Base-by-base conservation (phyloP, 2,113 vertebrate genomes). In the Hydrochoerus hydrochaeris region DNA sequence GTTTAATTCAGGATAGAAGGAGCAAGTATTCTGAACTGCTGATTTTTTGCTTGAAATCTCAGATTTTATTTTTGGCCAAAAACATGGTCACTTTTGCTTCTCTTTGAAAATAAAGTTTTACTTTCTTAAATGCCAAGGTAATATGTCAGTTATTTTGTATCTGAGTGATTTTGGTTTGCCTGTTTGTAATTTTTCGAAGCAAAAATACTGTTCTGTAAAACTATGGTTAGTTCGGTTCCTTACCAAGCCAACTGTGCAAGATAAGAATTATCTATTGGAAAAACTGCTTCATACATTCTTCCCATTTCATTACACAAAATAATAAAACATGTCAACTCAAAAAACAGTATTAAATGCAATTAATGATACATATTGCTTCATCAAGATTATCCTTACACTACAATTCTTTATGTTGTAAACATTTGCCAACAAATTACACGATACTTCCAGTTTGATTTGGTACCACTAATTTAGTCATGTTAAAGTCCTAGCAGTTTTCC, bases 101-200 rank as follows among this genome's bases (percentile, higher is more conserved):
- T 88, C 41, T 41, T 87, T 90, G 46, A 81, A 94, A 62, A 85
- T 20, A 67, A 96, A 84, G 20, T 38, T 97, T 90, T 10, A 80
- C 10, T 95, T 94, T n/a, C 30, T 87, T 85, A 73, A 80, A 84
- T 63, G 35, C 73, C 41, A 94, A 60, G 19, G 41, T 81, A 69
- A 67, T 60, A 38, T 58, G 26, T 24, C 10, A 85, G 60, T 5
- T 57, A n/a, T 28, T 92, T 92, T 32, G 90, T 57, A 12, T 57
- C 52, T 54, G 22, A 95, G 14, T 54, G 89, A 83, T 16, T 41
- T 60, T 38, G 17, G 19, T 78, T 91, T 92, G 9, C 46, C 46
- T 67, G 35, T 44, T 84, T 73, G 46, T 73, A 4, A 41, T 84
- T 58, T 38, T 80, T 94, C 94, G 24, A 85, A 73, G 62, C 35